Percentiles rank a stretch among this genome's conserved stretches.
Conservation (phyloP, 2,113 vertebrate genomes). For the Tachysurus vachellii region DNA sequence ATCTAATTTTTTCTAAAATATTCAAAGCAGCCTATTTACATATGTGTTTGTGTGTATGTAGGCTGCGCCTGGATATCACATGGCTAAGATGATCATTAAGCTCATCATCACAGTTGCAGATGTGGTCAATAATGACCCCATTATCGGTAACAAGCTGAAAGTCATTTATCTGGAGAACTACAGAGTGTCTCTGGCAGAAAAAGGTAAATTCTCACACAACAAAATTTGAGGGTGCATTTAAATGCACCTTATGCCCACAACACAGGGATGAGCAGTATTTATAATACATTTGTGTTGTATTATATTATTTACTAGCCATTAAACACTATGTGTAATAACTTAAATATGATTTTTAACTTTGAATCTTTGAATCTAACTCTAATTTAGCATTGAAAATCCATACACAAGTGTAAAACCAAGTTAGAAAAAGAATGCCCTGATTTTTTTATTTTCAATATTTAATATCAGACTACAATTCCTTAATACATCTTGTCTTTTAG, state of each 20-base stretch:
- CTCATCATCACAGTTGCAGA: constrained; percentile 88
- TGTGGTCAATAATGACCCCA: constrained; percentile 87
- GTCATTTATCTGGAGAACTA: constrained; percentile 97
- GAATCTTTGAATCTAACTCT: not conserved
- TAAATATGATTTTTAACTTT: not conserved
- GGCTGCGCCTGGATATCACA: constrained; percentile 96
- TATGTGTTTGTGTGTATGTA: constrained; percentile 55
- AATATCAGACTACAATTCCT: not conserved
- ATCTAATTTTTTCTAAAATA: not conserved
- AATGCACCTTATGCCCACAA: not conserved
- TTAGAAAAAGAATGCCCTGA: not conserved
- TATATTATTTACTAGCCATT: not conserved
- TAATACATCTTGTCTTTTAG: not conserved
- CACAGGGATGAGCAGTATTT: not conserved
- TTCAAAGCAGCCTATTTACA: not conserved
- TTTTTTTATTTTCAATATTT: not conserved
- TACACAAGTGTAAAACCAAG: not conserved
- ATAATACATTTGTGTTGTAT: not conserved
- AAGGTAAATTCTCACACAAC: constrained; percentile 73
- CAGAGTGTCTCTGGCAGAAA: constrained; percentile 93
- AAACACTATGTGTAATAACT: not conserved
- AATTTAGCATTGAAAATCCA: not conserved
- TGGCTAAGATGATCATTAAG: constrained; percentile 96
- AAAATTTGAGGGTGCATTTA: not conserved
- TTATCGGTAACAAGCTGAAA: constrained; percentile 88